Evolutionary conservation across 1,140 invertebrate species (phyloP).

Genomic region (Philaenus spumarius): DNA sequence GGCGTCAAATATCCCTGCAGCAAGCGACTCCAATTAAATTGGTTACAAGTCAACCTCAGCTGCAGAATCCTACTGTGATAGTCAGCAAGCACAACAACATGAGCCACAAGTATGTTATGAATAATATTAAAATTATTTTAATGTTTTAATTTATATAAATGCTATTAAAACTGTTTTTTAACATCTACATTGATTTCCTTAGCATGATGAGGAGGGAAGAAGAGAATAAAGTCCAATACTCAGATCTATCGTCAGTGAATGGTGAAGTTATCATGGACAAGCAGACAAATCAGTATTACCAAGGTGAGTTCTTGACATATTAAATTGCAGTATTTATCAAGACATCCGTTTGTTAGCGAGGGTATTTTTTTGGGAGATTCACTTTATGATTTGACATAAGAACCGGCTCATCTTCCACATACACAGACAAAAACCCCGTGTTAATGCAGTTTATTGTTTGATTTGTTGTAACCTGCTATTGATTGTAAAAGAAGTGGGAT

Average conservation of each 20-base stretch:
- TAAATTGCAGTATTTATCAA: too few relatives aligned
- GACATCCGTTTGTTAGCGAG: too few relatives aligned
- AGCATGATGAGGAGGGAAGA: background rate
- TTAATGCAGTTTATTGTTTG: too few relatives aligned
- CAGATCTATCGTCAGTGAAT: background rate
- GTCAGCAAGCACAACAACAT: constrained; percentile 15
- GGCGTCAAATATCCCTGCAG: constrained; percentile 36
- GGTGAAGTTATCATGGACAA: background rate
- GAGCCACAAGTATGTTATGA: constrained; percentile 1
- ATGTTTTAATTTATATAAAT: too few relatives aligned
- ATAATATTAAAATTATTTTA: too few relatives aligned
- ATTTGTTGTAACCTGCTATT: too few relatives aligned
- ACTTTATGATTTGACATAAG: too few relatives aligned
- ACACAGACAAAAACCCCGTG: too few relatives aligned
- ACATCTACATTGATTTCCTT: background rate
- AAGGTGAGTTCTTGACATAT: constrained; percentile 3
- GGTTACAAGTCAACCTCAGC: constrained; percentile 37
- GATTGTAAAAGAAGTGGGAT: too few relatives aligned
- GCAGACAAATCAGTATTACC: constrained; percentile 7
- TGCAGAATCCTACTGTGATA: constrained; percentile 20
- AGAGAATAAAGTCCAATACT: constrained; percentile 2
- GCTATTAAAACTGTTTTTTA: too few relatives aligned
- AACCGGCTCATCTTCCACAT: too few relatives aligned
- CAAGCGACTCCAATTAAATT: constrained; percentile 31
- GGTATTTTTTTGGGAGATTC: too few relatives aligned